These are phyloP conservation scores for Nowickia ferox DNA, from an alignment of 2,888 invertebrate species.

Conservation along the genomic window DNA sequence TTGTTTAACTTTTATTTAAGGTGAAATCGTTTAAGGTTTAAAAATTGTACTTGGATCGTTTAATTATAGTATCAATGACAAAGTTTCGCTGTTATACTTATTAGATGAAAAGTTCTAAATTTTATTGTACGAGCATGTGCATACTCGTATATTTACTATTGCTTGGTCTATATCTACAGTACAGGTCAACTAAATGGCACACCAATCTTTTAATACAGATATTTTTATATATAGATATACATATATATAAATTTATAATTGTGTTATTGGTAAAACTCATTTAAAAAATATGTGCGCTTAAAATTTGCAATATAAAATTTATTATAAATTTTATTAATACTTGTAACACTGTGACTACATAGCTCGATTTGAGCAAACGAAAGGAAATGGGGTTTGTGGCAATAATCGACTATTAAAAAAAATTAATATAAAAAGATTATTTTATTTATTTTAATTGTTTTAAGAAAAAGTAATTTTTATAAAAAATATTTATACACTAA, in stretches of 20 bases:
- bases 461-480: too few species aligned
- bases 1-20: slow-evolving; percentile 29
- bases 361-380: too few species aligned
- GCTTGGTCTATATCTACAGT: slow-evolving; percentile 35
- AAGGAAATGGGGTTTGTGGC: too few species aligned
- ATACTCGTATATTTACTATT: slow-evolving; percentile 11
- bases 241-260: neutral
- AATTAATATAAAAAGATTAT: too few species aligned
- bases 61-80: slow-evolving; percentile 37
- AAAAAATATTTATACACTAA: too few species aligned
- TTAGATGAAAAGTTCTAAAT: slow-evolving; percentile 14
- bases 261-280: neutral
- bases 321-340: too few species aligned
- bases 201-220: neutral
- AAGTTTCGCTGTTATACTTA: slow-evolving; percentile 38
- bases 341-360: too few species aligned
- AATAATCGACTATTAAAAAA: too few species aligned
- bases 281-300: neutral
- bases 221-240: too few species aligned
- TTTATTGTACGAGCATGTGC: neutral
- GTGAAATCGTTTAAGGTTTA: slow-evolving; percentile 62
- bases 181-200: slow-evolving; percentile 4
- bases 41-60: slow-evolving; percentile 67
- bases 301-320: too few species aligned
- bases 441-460: too few species aligned